phyloP scores from a whole-genome alignment of 1,140 invertebrate species.

The Proales similis region DNA sequence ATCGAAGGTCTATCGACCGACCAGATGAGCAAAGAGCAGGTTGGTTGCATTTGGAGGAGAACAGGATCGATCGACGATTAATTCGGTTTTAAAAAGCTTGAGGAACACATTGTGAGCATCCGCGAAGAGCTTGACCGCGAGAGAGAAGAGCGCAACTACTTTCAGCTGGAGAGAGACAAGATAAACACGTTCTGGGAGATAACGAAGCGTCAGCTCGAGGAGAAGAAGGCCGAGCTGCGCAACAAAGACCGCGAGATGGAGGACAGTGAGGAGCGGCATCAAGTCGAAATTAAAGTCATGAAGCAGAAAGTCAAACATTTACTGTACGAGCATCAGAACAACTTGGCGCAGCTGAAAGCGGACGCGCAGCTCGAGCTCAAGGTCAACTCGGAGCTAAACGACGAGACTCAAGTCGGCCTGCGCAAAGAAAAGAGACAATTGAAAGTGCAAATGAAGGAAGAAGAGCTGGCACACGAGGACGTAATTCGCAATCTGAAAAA shows the following conservation, averaged over 20 bases:
- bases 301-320: slow-evolving; percentile 87
- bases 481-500: slow-evolving; percentile 60
- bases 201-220: slow-evolving; percentile 71
- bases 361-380: slow-evolving; percentile 69
- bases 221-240: slow-evolving; percentile 64
- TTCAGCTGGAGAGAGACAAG: slow-evolving; percentile 87
- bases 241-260: slow-evolving; percentile 77
- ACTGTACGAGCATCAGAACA: slow-evolving; percentile 79
- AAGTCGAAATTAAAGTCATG: slow-evolving; percentile 68
- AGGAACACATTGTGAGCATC: slow-evolving; percentile 74
- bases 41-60: slow-evolving; percentile 42
- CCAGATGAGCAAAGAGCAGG: slow-evolving; percentile 86
- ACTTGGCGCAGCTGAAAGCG: slow-evolving; percentile 67
- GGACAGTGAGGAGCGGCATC: slow-evolving; percentile 73
- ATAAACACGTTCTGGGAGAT: slow-evolving; percentile 89
- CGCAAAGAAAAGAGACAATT: slow-evolving; percentile 69
- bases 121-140: slow-evolving; percentile 84
- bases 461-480: slow-evolving; percentile 62
- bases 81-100: slow-evolving; percentile 57
- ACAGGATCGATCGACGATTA: neutral
- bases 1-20: slow-evolving; percentile 83
- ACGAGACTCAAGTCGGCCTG: slow-evolving; percentile 66
- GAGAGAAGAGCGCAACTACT: slow-evolving; percentile 85
- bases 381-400: slow-evolving; percentile 65
- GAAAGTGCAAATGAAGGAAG: slow-evolving; percentile 66